Percentiles rank a stretch among this genome's conserved stretches.
Evolutionary conservation across 1,140 invertebrate species (phyloP).

Genomic region (Paraescarpia echinospica): DNA sequence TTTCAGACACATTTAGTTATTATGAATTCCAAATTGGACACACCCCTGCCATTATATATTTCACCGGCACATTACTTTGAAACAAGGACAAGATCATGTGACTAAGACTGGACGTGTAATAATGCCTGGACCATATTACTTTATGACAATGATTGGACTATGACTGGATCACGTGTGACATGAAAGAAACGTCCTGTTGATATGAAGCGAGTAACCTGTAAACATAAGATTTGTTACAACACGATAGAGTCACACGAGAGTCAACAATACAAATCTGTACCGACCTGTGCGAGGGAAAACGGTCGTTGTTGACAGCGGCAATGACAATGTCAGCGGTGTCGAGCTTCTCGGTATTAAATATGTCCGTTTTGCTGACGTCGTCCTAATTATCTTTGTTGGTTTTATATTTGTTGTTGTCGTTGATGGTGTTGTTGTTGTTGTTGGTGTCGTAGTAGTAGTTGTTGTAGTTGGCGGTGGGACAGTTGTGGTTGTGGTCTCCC

Average conservation of each 20-base stretch:
- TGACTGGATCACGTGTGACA: background rate
- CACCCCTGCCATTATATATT: too few relatives aligned
- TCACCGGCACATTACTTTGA: too few relatives aligned
- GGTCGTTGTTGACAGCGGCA: background rate
- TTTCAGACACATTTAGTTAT: too few relatives aligned
- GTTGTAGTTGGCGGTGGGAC: background rate
- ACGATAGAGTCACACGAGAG: background rate
- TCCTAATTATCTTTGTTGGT: background rate
- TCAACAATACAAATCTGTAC: background rate
- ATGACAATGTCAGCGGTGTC: background rate
- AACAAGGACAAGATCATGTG: background rate
- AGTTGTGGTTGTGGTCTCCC: background rate
- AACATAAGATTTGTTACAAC: background rate
- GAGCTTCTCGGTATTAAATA: background rate
- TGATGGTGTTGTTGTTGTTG: conserved; percentile 6
- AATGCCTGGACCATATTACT: background rate
- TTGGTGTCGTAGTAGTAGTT: background rate
- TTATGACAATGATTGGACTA: too few relatives aligned
- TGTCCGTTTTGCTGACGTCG: background rate
- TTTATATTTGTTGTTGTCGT: background rate
- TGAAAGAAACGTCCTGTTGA: background rate
- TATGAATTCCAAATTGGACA: too few relatives aligned
- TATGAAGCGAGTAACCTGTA: background rate
- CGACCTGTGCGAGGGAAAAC: background rate
- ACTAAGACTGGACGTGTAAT: background rate